phyloP scores from a whole-genome alignment of 2,888 invertebrate species.

The Trachelus iudaicus region DNA sequence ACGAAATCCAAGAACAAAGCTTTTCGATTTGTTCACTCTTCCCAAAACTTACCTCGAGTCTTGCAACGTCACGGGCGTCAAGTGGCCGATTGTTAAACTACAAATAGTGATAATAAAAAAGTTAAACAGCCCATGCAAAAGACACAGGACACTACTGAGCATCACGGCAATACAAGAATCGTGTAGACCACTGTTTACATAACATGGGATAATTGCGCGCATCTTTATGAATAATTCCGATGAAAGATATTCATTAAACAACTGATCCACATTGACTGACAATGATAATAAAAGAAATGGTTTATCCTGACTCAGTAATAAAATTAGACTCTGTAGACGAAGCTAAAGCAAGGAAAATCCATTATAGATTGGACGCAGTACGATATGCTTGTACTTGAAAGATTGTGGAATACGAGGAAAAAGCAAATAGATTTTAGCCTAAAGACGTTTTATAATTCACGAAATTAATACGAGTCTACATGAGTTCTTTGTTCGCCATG shows the following conservation, averaged over 20 bases:
- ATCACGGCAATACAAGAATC: constrained; percentile 42
- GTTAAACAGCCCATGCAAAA: constrained; percentile 59
- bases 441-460: not conserved
- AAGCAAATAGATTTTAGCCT: not conserved
- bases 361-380: not conserved
- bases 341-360: not conserved
- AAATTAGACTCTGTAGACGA: not conserved
- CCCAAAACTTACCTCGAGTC: constrained; percentile 60
- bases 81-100: constrained; percentile 57
- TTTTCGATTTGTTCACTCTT: not conserved
- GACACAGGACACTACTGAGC: constrained; percentile 52
- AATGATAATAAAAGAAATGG: not conserved
- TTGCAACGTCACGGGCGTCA: constrained; percentile 52
- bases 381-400: not conserved
- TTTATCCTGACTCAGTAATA: not conserved
- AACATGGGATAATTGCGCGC: not conserved
- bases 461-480: constrained; percentile 31
- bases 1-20: not conserved
- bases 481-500: constrained; percentile 48
- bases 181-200: constrained; percentile 34
- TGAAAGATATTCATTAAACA: not conserved
- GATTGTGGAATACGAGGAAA: not conserved
- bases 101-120: constrained; percentile 54
- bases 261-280: not conserved
- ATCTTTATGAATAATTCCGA: not conserved